Evolutionary conservation across 2,888 invertebrate genomes (phyloP).

Genomic region (Caenorhabditis sulstoni): DNA sequence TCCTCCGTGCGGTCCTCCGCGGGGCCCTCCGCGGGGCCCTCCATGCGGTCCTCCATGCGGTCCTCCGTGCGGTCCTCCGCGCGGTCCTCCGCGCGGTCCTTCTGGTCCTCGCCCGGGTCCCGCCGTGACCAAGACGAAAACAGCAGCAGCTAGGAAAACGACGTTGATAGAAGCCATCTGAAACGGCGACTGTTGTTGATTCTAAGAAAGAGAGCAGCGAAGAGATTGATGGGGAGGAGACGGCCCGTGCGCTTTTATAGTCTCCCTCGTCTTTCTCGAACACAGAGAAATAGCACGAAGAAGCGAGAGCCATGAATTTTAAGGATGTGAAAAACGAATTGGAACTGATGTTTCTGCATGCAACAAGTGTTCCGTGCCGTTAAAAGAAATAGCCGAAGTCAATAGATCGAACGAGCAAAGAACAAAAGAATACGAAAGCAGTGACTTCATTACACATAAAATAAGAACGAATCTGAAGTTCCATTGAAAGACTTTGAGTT

Average conservation of each 20-base stretch:
- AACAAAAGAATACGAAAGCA: too few relatives aligned
- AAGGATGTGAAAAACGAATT: conserved; percentile 15
- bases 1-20: conserved; percentile 13
- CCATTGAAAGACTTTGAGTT: too few relatives aligned
- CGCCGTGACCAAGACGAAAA: conserved; percentile 3
- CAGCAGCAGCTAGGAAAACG: background rate
- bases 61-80: conserved; percentile 13
- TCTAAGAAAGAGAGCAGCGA: background rate
- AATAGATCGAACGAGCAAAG: too few relatives aligned
- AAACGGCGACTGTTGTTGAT: background rate
- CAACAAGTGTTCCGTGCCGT: background rate
- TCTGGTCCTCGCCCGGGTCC: too few relatives aligned
- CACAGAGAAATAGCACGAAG: background rate
- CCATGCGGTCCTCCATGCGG: conserved; percentile 4
- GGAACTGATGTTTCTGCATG: conserved; percentile 12
- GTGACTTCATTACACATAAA: too few relatives aligned
- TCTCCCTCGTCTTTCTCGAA: background rate
- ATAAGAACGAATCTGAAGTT: too few relatives aligned
- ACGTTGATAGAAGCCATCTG: conserved; percentile 8
- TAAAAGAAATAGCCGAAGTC: too few relatives aligned
- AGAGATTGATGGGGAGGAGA: background rate
- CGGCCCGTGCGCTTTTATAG: conserved; percentile 9
- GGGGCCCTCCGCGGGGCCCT: conserved; percentile 7
- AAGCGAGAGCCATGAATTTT: background rate
- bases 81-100: conserved; percentile 6